Evolutionary conservation across 2,797 vertebrate genomes (phyloP).

Genomic region (Antrozous pallidus): DNA sequence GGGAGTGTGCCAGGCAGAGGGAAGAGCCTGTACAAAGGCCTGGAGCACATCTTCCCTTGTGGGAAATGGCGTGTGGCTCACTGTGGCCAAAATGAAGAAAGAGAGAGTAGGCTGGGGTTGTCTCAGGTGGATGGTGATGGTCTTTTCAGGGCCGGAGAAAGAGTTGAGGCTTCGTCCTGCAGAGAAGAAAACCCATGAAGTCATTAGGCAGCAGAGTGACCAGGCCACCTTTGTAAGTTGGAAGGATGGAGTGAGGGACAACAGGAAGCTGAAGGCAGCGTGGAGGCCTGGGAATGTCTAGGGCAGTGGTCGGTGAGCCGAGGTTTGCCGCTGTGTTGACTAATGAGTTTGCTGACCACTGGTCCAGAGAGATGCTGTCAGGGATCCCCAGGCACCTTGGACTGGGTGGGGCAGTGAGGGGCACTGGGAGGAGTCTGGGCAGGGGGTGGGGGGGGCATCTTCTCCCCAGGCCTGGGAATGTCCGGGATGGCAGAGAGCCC

Average conservation of each 20-base stretch:
- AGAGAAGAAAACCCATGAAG: background rate
- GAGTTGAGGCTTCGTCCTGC: background rate
- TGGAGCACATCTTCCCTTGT: background rate
- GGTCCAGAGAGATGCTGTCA: background rate
- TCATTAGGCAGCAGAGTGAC: background rate
- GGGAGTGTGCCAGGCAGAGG: background rate
- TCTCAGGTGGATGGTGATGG: accelerated
- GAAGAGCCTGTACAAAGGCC: background rate
- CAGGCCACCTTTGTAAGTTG: background rate
- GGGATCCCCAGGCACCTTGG: background rate
- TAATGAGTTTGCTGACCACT: too few relatives aligned
- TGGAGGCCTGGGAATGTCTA: background rate
- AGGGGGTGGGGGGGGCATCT: background rate
- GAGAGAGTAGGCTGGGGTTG: background rate
- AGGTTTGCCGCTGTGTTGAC: too few relatives aligned
- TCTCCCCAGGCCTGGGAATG: slow-evolving; percentile 62
- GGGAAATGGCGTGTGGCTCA: accelerated
- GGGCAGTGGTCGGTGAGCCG: too few relatives aligned
- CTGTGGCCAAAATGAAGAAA: background rate
- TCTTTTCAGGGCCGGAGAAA: background rate
- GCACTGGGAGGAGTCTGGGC: background rate
- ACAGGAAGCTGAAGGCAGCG: background rate
- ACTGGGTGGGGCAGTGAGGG: background rate
- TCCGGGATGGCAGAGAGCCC: slow-evolving; percentile 30
- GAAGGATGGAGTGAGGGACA: background rate